A percentile compares a stretch with the other conserved stretches of the same genome.
Conservation (phyloP, 1,140 invertebrate genomes). For the Pseudoatta argentina region DNA sequence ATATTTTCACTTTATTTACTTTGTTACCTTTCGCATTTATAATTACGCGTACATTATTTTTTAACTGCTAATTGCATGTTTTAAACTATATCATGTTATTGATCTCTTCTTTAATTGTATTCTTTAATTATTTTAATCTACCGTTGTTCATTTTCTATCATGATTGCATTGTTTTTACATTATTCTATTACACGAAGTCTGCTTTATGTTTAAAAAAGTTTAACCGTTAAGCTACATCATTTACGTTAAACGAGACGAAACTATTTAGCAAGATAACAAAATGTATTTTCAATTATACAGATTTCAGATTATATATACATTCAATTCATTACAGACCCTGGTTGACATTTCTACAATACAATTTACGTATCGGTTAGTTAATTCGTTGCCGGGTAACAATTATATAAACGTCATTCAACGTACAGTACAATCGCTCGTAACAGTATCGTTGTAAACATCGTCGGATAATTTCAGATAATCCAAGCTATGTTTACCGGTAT, state of each 20-base stretch:
- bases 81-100: neutral
- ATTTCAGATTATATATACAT: slow-evolving; percentile 39
- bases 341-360: slow-evolving; percentile 36
- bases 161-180: neutral
- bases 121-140: neutral
- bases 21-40: slow-evolving; percentile 1
- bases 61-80: neutral
- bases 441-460: slow-evolving; percentile 36
- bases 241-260: neutral
- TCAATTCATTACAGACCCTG: slow-evolving; percentile 33
- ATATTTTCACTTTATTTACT: neutral
- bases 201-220: neutral
- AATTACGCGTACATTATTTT: slow-evolving; percentile 12
- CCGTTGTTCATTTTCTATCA: neutral
- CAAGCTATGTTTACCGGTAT: slow-evolving; percentile 15
- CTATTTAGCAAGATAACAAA: slow-evolving; percentile 2
- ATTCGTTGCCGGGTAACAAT: slow-evolving; percentile 49
- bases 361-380: slow-evolving; percentile 62
- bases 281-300: neutral
- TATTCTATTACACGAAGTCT: neutral
- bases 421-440: slow-evolving; percentile 5
- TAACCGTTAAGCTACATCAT: neutral
- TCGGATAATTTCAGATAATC: slow-evolving; percentile 39
- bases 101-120: neutral
- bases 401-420: slow-evolving; percentile 45